phyloP scores from a whole-genome alignment of 2,888 invertebrate genomes.

The Plagodis pulveraria region DNA sequence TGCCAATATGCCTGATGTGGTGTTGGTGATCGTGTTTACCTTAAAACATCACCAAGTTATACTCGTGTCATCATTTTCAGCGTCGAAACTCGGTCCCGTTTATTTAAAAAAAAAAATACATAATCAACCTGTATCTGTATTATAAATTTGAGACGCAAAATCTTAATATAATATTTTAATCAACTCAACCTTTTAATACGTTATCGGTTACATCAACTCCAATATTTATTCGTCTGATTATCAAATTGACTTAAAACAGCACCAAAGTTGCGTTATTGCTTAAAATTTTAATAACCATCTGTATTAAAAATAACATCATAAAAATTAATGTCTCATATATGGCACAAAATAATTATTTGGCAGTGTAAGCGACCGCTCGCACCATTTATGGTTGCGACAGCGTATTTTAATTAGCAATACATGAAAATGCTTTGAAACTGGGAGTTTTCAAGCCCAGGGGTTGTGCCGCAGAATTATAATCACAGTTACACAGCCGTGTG shows the following conservation, averaged over 20 bases:
- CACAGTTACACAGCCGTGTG: slow-evolving; percentile 64
- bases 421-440: slow-evolving; percentile 81
- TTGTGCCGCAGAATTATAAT: slow-evolving; percentile 69
- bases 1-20: too few relatives aligned
- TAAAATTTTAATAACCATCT: slow-evolving; percentile 22
- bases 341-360: slow-evolving; percentile 62
- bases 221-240: slow-evolving; percentile 4
- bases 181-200: too few relatives aligned
- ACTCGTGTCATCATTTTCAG: slow-evolving; percentile 7
- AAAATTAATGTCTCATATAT: slow-evolving; percentile 66
- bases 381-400: slow-evolving; percentile 68
- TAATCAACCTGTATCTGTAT: neutral
- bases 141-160: too few relatives aligned
- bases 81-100: neutral
- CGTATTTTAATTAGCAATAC: slow-evolving; percentile 84
- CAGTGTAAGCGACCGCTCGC: slow-evolving; percentile 57
- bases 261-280: slow-evolving; percentile 7
- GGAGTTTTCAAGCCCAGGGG: slow-evolving; percentile 46
- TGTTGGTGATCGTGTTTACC: too few relatives aligned
- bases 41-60: slow-evolving; percentile 5
- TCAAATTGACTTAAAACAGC: slow-evolving; percentile 1
- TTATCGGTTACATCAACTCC: slow-evolving; percentile 4
- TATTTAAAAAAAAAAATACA: neutral
- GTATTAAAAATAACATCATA: slow-evolving; percentile 43
- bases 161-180: too few relatives aligned